These are phyloP conservation scores for Leptestheria dahalacensis DNA, from an alignment of 1,140 invertebrate species.

Conservation along the genomic window DNA sequence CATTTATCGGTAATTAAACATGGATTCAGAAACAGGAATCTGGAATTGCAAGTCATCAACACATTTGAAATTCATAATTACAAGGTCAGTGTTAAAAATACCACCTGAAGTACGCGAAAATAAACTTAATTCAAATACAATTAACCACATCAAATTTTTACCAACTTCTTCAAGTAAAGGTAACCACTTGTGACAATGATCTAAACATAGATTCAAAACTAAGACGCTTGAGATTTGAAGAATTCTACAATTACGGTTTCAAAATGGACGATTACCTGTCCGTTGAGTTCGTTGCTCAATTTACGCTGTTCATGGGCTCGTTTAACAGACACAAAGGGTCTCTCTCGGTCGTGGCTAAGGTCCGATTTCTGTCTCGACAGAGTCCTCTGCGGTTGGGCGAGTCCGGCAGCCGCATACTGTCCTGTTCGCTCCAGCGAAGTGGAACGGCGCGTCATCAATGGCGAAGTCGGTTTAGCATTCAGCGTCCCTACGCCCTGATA, in stretches of 20 bases:
- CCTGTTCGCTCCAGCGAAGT: slow-evolving; percentile 26
- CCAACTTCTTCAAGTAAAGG: neutral
- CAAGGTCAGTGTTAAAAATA: no score
- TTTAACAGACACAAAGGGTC: slow-evolving; percentile 46
- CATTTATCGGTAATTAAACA: no score
- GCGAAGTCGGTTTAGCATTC: slow-evolving; percentile 39
- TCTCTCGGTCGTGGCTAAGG: slow-evolving; percentile 35
- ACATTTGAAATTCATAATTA: no score
- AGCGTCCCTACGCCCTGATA: slow-evolving; percentile 15
- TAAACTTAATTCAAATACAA: no score
- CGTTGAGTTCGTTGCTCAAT: neutral
- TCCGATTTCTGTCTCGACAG: slow-evolving; percentile 31
- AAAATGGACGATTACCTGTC: neutral
- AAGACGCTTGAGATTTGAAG: neutral
- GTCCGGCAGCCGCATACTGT: slow-evolving; percentile 18
- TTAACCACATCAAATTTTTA: no score
- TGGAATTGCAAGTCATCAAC: no score
- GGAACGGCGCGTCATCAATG: slow-evolving; percentile 33
- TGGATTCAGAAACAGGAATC: no score
- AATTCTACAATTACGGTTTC: no score
- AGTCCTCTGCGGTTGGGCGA: slow-evolving; percentile 22
- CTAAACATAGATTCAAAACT: neutral
- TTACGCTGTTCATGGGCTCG: slow-evolving; percentile 39
- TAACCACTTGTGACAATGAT: no score
- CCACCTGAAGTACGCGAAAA: no score